Evolutionary conservation across 2,797 vertebrate species (phyloP).

Genomic region (Sebastes paucispinis): DNA sequence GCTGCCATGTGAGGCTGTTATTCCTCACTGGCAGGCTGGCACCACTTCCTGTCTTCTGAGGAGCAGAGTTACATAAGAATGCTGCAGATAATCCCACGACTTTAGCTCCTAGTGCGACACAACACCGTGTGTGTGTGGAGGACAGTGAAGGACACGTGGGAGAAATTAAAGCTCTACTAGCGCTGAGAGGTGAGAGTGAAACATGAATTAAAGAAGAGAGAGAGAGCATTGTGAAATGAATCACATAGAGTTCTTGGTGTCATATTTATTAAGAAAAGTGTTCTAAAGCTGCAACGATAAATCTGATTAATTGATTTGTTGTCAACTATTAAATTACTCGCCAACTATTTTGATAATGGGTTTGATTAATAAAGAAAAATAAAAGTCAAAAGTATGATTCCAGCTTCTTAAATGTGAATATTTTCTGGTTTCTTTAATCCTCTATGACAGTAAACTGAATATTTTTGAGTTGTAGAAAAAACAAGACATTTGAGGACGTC

Average conservation of each 20-base stretch:
- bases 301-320: too few relatives aligned
- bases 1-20: conserved; percentile 55
- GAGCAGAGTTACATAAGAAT: conserved; percentile 66
- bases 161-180: conserved; percentile 33
- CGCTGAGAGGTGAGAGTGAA: background rate
- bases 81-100: conserved; percentile 66
- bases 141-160: conserved; percentile 54
- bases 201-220: background rate
- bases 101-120: conserved; percentile 40
- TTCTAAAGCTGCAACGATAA: fast-evolving
- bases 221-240: background rate
- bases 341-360: too few relatives aligned
- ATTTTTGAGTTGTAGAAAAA: too few relatives aligned
- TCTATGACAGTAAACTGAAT: too few relatives aligned
- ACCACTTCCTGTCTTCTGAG: conserved; percentile 59
- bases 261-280: too few relatives aligned
- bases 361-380: too few relatives aligned
- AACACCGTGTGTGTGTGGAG: conserved; percentile 26
- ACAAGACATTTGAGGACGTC: too few relatives aligned
- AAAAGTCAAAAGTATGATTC: too few relatives aligned
- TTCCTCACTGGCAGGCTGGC: conserved; percentile 53
- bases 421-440: too few relatives aligned
- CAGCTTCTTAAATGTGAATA: too few relatives aligned
- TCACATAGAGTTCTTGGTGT: too few relatives aligned
- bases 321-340: too few relatives aligned